Evolutionary conservation across 2,113 vertebrate genomes (phyloP).

Genomic region (Tympanuchus pallidicinctus): DNA sequence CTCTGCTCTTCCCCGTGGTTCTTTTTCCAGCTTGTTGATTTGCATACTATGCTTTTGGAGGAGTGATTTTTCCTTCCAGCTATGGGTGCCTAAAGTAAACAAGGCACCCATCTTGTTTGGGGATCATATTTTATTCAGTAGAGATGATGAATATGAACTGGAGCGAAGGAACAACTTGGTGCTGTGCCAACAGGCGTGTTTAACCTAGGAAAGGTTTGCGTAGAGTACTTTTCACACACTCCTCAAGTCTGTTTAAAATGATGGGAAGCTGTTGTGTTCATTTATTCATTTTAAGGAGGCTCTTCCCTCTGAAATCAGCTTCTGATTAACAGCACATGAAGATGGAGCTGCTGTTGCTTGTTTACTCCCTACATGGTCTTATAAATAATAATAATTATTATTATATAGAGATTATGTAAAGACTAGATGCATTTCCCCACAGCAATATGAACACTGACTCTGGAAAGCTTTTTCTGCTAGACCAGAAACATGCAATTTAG

Average conservation of each 20-base stretch:
- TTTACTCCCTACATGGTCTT: slow-evolving; percentile 9
- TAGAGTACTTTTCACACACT: background rate
- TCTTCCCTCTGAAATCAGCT: background rate
- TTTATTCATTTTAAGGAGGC: background rate
- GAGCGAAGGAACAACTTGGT: background rate
- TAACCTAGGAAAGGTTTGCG: background rate
- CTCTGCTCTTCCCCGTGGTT: rapidly evolving
- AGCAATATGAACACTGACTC: slow-evolving; percentile 51
- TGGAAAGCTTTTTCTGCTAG: slow-evolving; percentile 32
- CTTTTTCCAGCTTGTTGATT: background rate
- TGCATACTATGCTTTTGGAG: background rate
- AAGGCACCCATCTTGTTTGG: background rate
- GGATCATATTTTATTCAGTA: background rate
- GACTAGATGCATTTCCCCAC: slow-evolving; percentile 38
- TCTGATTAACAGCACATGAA: background rate
- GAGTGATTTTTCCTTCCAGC: background rate
- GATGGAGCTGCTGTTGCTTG: slow-evolving; percentile 19
- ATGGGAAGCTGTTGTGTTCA: background rate
- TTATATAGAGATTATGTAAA: background rate
- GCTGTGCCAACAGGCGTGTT: background rate
- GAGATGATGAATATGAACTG: background rate
- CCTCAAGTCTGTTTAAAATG: background rate
- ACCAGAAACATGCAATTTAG: slow-evolving; percentile 38
- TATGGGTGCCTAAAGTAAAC: background rate
- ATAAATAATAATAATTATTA: slow-evolving; percentile 48